Conservation (phyloP, 2,797 vertebrate genomes). For the Amazona ochrocephala region DNA sequence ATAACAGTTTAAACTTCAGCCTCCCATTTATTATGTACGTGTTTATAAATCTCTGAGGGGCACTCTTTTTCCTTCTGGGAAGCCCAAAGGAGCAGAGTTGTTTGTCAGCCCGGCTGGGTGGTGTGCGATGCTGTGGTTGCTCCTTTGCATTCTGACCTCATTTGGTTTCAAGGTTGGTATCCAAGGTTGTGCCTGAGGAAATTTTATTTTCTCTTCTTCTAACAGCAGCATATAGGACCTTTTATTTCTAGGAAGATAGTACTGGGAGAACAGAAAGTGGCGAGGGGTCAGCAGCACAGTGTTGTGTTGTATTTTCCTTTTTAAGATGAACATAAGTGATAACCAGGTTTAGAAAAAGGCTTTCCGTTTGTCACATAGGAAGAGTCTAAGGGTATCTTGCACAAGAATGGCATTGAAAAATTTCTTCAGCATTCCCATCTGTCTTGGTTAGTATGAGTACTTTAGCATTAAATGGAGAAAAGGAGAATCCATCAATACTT, state of each 20-base stretch:
- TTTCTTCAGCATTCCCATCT: conserved; percentile 70
- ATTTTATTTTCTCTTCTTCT: conserved; percentile 57
- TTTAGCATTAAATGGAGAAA: conserved; percentile 82
- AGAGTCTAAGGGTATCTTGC: conserved; percentile 66
- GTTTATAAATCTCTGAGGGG: conserved; percentile 97
- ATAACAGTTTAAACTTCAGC: conserved; percentile 92
- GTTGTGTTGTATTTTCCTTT: not conserved
- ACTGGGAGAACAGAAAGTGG: not conserved
- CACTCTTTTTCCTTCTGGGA: conserved; percentile 83
- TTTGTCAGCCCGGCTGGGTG: conserved; percentile 76
- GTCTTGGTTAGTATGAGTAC: conserved; percentile 82
- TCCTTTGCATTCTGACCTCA: conserved; percentile 63
- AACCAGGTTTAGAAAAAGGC: conserved; percentile 61
- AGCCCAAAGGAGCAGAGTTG: conserved; percentile 71
- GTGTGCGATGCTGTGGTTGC: not conserved
- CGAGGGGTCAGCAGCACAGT: not conserved
- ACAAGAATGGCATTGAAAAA: conserved; percentile 73
- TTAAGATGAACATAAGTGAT: conserved; percentile 66
- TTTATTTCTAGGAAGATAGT: conserved; percentile 40
- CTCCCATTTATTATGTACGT: conserved; percentile 94
- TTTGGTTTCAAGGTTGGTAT: conserved; percentile 72
- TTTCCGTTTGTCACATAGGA: conserved; percentile 56
- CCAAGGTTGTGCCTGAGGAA: conserved; percentile 73
- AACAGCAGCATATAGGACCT: conserved; percentile 1
- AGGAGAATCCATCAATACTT: conserved; percentile 84